phyloP scores from a whole-genome alignment of 2,888 invertebrate genomes.

The Petrophora chlorosata region DNA sequence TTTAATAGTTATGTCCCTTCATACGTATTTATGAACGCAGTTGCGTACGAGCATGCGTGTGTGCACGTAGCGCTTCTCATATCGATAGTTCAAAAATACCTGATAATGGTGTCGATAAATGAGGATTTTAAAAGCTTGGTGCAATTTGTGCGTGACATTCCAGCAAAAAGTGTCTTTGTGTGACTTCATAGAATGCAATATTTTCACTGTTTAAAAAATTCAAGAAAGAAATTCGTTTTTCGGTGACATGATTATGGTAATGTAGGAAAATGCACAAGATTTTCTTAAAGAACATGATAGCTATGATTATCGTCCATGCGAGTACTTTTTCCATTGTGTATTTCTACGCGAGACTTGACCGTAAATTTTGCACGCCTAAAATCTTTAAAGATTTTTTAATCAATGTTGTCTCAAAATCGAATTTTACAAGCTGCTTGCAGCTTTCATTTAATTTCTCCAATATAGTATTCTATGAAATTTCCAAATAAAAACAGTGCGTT shows the following conservation, averaged over 20 bases:
- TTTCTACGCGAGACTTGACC: neutral
- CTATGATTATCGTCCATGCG: neutral
- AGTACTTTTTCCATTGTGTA: neutral
- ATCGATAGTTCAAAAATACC: neutral
- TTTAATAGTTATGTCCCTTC: slow-evolving; percentile 28
- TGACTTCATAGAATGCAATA: slow-evolving; percentile 62
- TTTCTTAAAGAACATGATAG: too few species aligned
- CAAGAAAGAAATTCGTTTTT: neutral
- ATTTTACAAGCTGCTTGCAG: slow-evolving; percentile 4
- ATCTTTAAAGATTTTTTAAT: neutral
- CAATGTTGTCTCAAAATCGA: neutral
- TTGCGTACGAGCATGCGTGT: slow-evolving; percentile 12
- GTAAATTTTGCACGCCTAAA: neutral
- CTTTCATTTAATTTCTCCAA: slow-evolving; percentile 5
- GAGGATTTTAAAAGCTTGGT: slow-evolving; percentile 32
- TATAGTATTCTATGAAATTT: slow-evolving; percentile 36
- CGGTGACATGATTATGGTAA: neutral
- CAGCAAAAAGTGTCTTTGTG: slow-evolving; percentile 36
- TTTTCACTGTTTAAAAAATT: slow-evolving; percentile 32
- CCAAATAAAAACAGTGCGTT: slow-evolving; percentile 34
- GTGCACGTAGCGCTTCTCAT: neutral
- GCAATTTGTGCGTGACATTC: slow-evolving; percentile 30
- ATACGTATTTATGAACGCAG: slow-evolving; percentile 10
- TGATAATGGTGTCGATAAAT: slow-evolving; percentile 9
- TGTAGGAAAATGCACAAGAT: slow-evolving; percentile 6